A percentile compares a stretch with the other conserved stretches of the same genome.
These are phyloP conservation scores for Clupea harengus DNA, from an alignment of 2,113 vertebrate species.

Conservation along the genomic window DNA sequence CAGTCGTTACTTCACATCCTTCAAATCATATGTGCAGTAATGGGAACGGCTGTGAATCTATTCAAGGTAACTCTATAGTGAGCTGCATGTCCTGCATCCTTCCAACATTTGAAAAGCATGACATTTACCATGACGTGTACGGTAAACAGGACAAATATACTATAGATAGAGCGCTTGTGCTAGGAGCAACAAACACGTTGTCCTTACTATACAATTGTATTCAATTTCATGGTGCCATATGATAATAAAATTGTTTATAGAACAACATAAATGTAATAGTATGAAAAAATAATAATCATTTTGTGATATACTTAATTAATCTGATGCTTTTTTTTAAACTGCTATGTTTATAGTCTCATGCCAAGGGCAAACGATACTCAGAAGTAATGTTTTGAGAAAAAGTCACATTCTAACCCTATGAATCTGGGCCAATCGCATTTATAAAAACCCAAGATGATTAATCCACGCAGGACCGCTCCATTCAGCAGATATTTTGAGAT, in stretches of 20 bases:
- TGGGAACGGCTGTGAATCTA: neutral
- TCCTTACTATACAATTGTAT: neutral
- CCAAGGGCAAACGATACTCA: neutral
- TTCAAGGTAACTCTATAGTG: neutral
- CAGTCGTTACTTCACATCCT: neutral
- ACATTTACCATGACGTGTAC: neutral
- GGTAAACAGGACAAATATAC: neutral
- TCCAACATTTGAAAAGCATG: neutral
- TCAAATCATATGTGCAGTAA: neutral
- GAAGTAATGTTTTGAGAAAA: neutral
- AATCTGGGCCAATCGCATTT: neutral
- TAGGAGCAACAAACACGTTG: neutral
- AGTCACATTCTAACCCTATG: neutral
- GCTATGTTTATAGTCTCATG: neutral
- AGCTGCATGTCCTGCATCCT: neutral
- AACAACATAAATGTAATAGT: neutral
- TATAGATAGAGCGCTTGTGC: neutral
- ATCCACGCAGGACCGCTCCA: neutral
- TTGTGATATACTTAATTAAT: neutral
- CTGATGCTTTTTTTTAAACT: neutral
- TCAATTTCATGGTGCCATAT: neutral
- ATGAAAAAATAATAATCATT: neutral
- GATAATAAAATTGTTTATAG: neutral
- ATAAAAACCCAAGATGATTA: constrained; percentile 11
- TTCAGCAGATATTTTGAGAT: neutral